Base-by-base conservation (phyloP, 2,888 invertebrate genomes). In the Oxytorus armatus region DNA sequence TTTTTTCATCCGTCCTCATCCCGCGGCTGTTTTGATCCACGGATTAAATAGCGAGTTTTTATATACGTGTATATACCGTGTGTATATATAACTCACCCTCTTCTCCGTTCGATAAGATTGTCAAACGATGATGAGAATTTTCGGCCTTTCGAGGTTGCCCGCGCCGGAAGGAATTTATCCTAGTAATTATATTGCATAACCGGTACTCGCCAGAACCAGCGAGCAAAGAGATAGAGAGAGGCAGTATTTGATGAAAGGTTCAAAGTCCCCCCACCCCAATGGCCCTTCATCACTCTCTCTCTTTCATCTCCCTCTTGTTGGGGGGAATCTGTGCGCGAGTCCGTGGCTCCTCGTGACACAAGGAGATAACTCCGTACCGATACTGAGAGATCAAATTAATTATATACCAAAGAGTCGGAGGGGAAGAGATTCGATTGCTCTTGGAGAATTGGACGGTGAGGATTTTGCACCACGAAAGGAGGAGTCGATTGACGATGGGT, bases 321-420 rank as follows among this genome's bases (percentile, higher is more conserved):
- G 21, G 49, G n/a, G 21, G 21, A 1, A 10, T 18, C 1, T 3
- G 23, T 7, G 51, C 18, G 8, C 18, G 11, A 53, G 25, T 53
- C 16, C n/a, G 25, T 51, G n/a, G 25, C 44, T 68, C 66, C 53
- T 75, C 73, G 77, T 63, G 47, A 63, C 11, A 59, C 69, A 73
- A 61, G 73, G 75, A 81, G 77, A 77, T 79, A 83, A 77, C 81
- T 79, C 69, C 57, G 74, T 72, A 25, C 74, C 70, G 81, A 81
- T 83, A 83, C 79, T 57, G 75, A 81, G 78, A 80, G 83, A 83
- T 83, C 82, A 83, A 82, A 83, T 83, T 83, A 83, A 83, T 83
- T 83, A 82, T n/a, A n/a, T 81, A 79, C 65, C 70, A 74, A 74
- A 57, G 76, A 81, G 72, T 51, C 49, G 76, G 59, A 44, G 49